Percentiles rank a stretch among this genome's conserved stretches.
Evolutionary conservation across 2,113 vertebrate species (phyloP).

Genomic region (Rafetus swinhoei): DNA sequence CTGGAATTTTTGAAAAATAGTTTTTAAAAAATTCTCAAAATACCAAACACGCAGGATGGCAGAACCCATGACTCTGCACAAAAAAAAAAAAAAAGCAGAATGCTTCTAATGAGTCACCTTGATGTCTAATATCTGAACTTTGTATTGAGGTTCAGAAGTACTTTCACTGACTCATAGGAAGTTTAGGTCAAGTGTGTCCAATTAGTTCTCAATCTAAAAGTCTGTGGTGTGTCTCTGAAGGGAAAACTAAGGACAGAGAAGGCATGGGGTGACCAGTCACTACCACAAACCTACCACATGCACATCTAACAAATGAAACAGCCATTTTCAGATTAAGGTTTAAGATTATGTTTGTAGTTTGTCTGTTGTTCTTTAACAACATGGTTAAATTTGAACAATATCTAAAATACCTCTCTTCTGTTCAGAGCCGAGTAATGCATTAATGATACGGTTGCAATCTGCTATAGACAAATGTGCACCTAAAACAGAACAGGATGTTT

Average conservation of each 20-base stretch:
- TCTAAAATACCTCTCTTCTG: conserved; percentile 63
- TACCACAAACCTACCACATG: background rate
- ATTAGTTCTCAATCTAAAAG: background rate
- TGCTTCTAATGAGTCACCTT: background rate
- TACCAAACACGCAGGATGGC: background rate
- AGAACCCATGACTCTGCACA: background rate
- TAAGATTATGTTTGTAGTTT: background rate
- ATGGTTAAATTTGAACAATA: conserved; percentile 43
- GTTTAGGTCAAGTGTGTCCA: fast-evolving
- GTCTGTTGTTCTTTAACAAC: background rate
- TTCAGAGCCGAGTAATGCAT: conserved; percentile 42
- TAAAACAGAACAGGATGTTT: conserved; percentile 8
- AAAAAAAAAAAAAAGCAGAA: background rate
- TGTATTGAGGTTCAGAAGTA: background rate
- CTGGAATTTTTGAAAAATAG: background rate
- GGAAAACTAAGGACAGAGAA: background rate
- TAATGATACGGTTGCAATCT: conserved; percentile 13
- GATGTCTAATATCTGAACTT: fast-evolving
- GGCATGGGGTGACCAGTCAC: background rate
- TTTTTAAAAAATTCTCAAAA: conserved; percentile 34
- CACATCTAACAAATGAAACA: fast-evolving
- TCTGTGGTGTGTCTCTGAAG: background rate
- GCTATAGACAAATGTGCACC: conserved; percentile 10
- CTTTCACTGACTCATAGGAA: background rate
- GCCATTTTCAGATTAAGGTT: background rate